Percentiles rank a stretch among this genome's conserved stretches.
Evolutionary conservation across 2,113 vertebrate genomes (phyloP).

Genomic region (Mirounga angustirostris): DNA sequence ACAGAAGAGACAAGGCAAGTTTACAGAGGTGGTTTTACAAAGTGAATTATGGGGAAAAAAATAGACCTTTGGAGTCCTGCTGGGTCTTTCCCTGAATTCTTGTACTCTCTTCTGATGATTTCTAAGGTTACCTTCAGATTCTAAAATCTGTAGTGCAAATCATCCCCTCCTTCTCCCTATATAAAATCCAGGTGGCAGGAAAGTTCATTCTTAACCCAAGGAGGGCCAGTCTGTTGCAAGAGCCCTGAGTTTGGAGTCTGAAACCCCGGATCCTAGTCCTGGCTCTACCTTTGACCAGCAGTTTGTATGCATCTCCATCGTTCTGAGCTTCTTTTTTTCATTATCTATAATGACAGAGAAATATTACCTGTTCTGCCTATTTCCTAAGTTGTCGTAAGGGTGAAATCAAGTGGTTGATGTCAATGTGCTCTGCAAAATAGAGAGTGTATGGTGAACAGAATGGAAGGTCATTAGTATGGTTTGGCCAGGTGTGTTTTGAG

Average conservation of each 20-base stretch:
- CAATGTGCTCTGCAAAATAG: background rate
- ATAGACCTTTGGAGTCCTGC: background rate
- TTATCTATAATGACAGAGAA: background rate
- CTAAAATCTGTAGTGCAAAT: constrained; percentile 4
- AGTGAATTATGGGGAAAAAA: background rate
- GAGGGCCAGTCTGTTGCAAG: background rate
- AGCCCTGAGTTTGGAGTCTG: background rate
- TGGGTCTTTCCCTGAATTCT: background rate
- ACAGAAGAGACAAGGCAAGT: background rate
- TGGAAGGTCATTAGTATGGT: background rate
- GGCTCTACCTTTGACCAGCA: background rate
- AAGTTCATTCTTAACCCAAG: constrained; percentile 34
- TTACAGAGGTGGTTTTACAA: background rate
- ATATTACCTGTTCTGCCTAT: background rate
- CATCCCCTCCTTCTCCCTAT: background rate
- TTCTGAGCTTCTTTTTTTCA: constrained; percentile 32
- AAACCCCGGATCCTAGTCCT: background rate
- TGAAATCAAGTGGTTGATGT: constrained; percentile 18
- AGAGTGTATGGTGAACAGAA: background rate
- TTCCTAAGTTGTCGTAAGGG: background rate
- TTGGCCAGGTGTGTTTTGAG: background rate
- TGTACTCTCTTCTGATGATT: constrained; percentile 12
- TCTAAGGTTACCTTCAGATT: background rate
- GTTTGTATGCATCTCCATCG: background rate
- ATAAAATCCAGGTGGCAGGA: background rate